A percentile compares a stretch with the other conserved stretches of the same genome.
phyloP scores from a whole-genome alignment of 2,797 vertebrate species.

The Enteromius unitaeniatus region DNA sequence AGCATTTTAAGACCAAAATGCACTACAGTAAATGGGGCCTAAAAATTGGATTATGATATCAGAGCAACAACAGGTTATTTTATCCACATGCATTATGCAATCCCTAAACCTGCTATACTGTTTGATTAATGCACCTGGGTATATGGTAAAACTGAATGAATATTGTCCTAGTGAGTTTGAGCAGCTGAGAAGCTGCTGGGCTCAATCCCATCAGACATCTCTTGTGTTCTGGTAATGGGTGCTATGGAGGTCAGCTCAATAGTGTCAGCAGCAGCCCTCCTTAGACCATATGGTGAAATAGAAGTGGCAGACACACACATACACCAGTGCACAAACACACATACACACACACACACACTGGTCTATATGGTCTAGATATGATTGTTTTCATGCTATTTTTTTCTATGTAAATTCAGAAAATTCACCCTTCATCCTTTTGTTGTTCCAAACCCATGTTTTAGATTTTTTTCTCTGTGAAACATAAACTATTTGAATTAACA shows the following conservation, averaged over 20 bases:
- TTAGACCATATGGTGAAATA: constrained; percentile 15
- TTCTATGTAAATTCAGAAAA: too few relatives aligned
- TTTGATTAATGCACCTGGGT: too few relatives aligned
- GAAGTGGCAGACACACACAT: not conserved
- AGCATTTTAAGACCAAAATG: too few relatives aligned
- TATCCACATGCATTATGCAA: too few relatives aligned
- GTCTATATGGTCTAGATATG: not conserved
- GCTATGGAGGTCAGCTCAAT: constrained; percentile 20
- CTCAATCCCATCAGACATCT: constrained; percentile 5
- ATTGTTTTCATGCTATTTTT: not conserved
- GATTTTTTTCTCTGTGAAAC: not conserved
- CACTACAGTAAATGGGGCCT: too few relatives aligned
- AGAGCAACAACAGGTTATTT: too few relatives aligned
- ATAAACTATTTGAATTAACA: not conserved
- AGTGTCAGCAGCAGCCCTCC: constrained; percentile 1
- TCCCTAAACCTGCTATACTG: too few relatives aligned
- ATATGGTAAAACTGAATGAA: too few relatives aligned
- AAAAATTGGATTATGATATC: too few relatives aligned
- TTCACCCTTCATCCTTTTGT: not conserved
- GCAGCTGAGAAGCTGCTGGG: not conserved
- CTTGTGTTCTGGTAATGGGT: constrained; percentile 12
- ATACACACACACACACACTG: not conserved
- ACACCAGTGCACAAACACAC: not conserved
- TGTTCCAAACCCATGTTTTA: not conserved
- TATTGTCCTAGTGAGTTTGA: not conserved